phyloP scores from a whole-genome alignment of 2,797 vertebrate genomes.

The Morelia viridis region DNA sequence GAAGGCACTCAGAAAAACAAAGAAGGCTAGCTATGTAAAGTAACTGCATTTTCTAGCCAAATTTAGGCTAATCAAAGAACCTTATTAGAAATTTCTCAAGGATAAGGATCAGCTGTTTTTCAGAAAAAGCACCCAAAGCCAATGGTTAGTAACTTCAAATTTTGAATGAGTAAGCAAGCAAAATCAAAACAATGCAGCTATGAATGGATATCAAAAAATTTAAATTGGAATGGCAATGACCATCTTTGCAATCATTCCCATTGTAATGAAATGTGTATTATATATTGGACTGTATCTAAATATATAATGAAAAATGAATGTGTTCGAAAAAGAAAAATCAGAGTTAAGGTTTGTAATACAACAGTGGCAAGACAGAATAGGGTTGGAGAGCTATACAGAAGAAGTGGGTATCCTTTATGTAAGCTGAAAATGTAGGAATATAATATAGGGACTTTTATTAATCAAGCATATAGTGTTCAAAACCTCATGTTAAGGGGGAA shows the following conservation, averaged over 20 bases:
- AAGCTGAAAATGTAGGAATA: background rate
- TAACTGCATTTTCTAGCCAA: constrained; percentile 4
- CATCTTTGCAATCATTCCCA: constrained; percentile 36
- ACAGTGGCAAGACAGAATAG: constrained; percentile 23
- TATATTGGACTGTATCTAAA: constrained; percentile 16
- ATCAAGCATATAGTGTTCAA: background rate
- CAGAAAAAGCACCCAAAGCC: background rate
- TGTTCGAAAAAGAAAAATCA: constrained; percentile 19
- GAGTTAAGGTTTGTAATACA: constrained; percentile 8
- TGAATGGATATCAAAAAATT: constrained; percentile 48
- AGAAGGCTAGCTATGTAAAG: constrained; percentile 15
- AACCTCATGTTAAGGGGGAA: background rate
- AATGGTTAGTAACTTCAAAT: constrained; percentile 29
- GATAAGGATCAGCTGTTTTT: background rate
- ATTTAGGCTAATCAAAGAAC: constrained; percentile 24
- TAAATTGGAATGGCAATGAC: constrained; percentile 56
- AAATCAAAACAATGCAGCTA: constrained; percentile 39
- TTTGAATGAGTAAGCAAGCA: constrained; percentile 54
- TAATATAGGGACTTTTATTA: background rate
- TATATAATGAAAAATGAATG: background rate
- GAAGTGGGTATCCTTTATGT: background rate
- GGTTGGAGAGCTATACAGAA: background rate
- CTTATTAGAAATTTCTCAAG: constrained; percentile 7
- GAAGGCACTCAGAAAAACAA: constrained; percentile 15
- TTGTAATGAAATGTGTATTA: constrained; percentile 32